phyloP scores from a whole-genome alignment of 1,140 invertebrate genomes.

The Sarcophaga bullata region DNA sequence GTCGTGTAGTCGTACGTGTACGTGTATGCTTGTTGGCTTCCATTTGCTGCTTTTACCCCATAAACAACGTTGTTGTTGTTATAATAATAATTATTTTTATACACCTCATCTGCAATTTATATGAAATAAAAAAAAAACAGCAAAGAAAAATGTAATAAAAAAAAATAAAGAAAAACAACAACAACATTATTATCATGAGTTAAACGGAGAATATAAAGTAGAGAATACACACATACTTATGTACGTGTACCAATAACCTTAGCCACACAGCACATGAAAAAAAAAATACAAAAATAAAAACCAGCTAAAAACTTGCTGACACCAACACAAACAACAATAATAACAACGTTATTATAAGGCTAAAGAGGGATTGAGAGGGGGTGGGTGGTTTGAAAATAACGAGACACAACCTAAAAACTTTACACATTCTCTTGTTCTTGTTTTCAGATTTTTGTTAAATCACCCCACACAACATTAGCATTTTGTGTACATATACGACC shows the following conservation, averaged over 20 bases:
- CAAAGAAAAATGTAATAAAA: constrained; percentile 15
- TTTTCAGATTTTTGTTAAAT: constrained; percentile 20
- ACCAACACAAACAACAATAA: constrained; percentile 32
- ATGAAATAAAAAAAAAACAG: constrained; percentile 45
- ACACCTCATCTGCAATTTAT: constrained; percentile 47
- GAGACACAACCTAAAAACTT: not conserved
- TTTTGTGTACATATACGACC: not conserved
- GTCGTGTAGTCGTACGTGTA: not conserved
- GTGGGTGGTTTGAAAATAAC: too few relatives aligned
- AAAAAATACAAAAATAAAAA: constrained; percentile 3
- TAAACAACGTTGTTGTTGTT: constrained; percentile 11
- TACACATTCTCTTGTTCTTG: constrained; percentile 23
- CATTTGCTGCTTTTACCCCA: not conserved
- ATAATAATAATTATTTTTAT: constrained; percentile 45
- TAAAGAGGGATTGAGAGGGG: too few relatives aligned
- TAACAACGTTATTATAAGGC: not conserved
- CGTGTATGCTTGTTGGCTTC: not conserved
- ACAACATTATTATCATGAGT: not conserved
- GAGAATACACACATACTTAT: constrained; percentile 10
- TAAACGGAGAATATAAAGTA: constrained; percentile 23
- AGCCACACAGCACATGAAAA: not conserved
- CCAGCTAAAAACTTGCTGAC: constrained; percentile 34
- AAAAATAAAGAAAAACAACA: constrained; percentile 8
- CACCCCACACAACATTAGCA: constrained; percentile 29
- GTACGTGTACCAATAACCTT: not conserved